Evolutionary conservation across 2,113 vertebrate genomes (phyloP).

Genomic region (Heptranchias perlo): DNA sequence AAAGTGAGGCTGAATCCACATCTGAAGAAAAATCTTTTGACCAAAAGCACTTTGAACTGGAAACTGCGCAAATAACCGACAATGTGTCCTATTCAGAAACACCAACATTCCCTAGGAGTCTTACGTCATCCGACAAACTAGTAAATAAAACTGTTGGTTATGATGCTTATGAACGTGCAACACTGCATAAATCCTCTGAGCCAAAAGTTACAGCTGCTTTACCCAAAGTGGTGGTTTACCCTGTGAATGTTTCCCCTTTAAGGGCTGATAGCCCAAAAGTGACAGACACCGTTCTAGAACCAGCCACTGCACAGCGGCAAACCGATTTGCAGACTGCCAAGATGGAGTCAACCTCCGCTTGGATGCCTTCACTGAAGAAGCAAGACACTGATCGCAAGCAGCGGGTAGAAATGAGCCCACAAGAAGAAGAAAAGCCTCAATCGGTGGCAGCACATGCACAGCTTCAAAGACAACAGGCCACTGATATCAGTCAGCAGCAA

Average conservation of each 20-base stretch:
- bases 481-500: slow-evolving; percentile 83
- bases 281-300: slow-evolving; percentile 64
- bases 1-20: slow-evolving; percentile 84
- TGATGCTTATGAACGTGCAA: slow-evolving; percentile 56
- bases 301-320: slow-evolving; percentile 67
- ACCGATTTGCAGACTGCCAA: slow-evolving; percentile 64
- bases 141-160: slow-evolving; percentile 49
- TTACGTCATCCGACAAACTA: slow-evolving; percentile 50
- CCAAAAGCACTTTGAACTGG: slow-evolving; percentile 57
- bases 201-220: slow-evolving; percentile 68
- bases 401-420: slow-evolving; percentile 56
- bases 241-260: slow-evolving; percentile 74
- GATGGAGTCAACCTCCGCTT: slow-evolving; percentile 56
- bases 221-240: slow-evolving; percentile 88
- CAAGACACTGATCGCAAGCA: slow-evolving; percentile 60
- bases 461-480: slow-evolving; percentile 91
- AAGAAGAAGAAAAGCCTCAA: slow-evolving; percentile 68
- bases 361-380: slow-evolving; percentile 67
- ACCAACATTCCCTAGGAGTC: slow-evolving; percentile 55
- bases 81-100: slow-evolving; percentile 60
- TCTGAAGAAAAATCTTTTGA: slow-evolving; percentile 66
- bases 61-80: slow-evolving; percentile 64
- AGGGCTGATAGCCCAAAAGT: slow-evolving; percentile 78
- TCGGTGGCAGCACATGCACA: slow-evolving; percentile 70
- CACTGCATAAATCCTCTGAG: slow-evolving; percentile 59